phyloP scores from a whole-genome alignment of 2,797 vertebrate genomes.

The Paguma larvata region DNA sequence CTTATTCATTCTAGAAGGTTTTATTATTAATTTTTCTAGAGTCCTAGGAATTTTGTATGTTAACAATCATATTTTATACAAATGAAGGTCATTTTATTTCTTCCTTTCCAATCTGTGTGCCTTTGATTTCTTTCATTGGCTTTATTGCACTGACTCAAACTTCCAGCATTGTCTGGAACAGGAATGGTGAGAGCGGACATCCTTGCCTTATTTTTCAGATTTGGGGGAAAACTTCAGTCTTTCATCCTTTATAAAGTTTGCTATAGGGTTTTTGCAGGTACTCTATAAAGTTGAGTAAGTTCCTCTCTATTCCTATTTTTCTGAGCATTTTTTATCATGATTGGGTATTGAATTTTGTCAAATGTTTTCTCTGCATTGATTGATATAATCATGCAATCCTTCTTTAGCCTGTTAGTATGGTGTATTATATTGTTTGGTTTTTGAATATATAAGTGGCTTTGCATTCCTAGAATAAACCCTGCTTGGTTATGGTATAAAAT shows the following conservation, averaged over 20 bases:
- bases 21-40: not conserved
- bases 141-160: not conserved
- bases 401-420: not conserved
- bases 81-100: not conserved
- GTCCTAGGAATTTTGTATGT: not conserved
- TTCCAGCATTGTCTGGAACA: not conserved
- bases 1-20: not conserved
- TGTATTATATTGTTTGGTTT: not conserved
- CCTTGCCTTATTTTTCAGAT: not conserved
- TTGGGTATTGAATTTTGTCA: not conserved
- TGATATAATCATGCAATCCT: not conserved
- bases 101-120: not conserved
- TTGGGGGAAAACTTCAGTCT: not conserved
- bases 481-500: not conserved
- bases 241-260: not conserved
- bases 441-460: conserved; percentile 41
- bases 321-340: not conserved
- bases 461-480: not conserved
- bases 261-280: not conserved
- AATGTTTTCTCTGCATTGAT: not conserved
- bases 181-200: not conserved
- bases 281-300: not conserved
- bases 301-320: not conserved
- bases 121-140: not conserved
- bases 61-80: not conserved